Base-by-base conservation (phyloP, 2,888 invertebrate genomes). In the Nephrotoma appendiculata region DNA sequence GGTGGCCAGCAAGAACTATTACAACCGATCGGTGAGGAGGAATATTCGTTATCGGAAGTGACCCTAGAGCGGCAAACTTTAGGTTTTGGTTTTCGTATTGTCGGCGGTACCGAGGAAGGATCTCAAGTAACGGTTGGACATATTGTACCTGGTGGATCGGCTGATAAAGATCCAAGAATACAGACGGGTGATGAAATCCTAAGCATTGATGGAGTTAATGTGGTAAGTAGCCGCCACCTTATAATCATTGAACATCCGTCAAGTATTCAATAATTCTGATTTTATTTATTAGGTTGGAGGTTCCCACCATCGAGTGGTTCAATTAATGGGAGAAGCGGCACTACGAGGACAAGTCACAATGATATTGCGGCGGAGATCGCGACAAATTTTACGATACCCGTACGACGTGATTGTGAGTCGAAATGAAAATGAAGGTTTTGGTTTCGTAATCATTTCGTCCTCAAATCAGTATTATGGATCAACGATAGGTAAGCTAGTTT, bases 51-150 rank as follows among this genome's bases (percentile, higher is more conserved):
- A 7, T 90, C 91, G 0, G 91, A 92, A 88, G 91, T 99, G 7
- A 96, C 96, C 0, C 92, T 99, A 86, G 95, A 96, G 86, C 94
- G 98, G n/a, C 97, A 98, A 89, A 96, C 97, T 52, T 95, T 96
- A 87, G 99, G 99, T 2, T 99, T 99, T 92, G 99, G 99, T 7
- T 99, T 99, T 92, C 94, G 99, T 88, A 98, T 99, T 90, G 97
- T 99, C 45, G 99, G 99, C 41, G 99, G 99, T 71, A 98, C 98
- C 0, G 99, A 99, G 92, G 99, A 99, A 92, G 97, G 98, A 87
- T 98, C 98, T 88, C 96, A 98, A 92, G 98, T 99, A 87, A 97
- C 98, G 9, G 98, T 99, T 43, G 99, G 99, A 2, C 97, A 98
- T 91, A 98, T 99, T 88, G 98, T 99, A 86, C 96, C 98, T 0